A percentile compares a stretch with the other conserved stretches of the same genome.
Evolutionary conservation across 1,140 invertebrate genomes (phyloP).

Genomic region (Eumeta japonica): DNA sequence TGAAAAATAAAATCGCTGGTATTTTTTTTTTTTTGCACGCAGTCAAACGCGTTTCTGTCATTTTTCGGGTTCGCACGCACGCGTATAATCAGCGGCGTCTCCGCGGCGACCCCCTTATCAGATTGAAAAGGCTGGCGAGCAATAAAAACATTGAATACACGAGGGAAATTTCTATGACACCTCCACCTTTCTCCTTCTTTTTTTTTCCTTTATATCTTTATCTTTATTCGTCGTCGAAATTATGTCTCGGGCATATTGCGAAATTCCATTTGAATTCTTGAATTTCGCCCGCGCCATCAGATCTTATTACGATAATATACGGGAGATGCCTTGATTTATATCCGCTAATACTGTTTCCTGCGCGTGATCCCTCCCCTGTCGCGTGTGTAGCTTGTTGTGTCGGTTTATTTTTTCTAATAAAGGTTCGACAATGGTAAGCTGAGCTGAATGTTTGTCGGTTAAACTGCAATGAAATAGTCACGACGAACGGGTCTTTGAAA

Average conservation of each 20-base stretch:
- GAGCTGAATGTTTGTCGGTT: too few species aligned
- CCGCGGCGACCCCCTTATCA: constrained; percentile 19
- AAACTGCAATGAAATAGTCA: too few species aligned
- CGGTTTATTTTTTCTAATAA: too few species aligned
- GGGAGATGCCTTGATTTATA: constrained; percentile 19
- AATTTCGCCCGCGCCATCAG: constrained; percentile 13
- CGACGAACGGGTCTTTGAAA: too few species aligned
- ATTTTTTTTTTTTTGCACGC: too few species aligned
- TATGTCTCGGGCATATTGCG: constrained; percentile 16
- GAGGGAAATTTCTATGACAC: constrained; percentile 24
- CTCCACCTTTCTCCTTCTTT: neutral
- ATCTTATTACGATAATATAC: constrained; percentile 28
- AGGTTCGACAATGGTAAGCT: too few species aligned
- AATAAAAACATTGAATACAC: constrained; percentile 25
- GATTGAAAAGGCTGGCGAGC: constrained; percentile 16
- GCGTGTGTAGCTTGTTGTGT: too few species aligned
- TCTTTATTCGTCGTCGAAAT: constrained; percentile 9
- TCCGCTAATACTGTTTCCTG: constrained; percentile 14
- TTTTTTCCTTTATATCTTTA: constrained; percentile 25
- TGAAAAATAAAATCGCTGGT: too few species aligned
- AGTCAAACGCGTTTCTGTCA: too few species aligned
- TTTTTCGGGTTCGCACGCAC: too few species aligned
- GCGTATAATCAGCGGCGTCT: too few species aligned
- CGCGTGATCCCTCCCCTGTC: too few species aligned
- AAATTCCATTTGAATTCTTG: constrained; percentile 12